phyloP scores from a whole-genome alignment of 35 echinoderm and acorn worm species.

The Holothuria glaberrima region DNA sequence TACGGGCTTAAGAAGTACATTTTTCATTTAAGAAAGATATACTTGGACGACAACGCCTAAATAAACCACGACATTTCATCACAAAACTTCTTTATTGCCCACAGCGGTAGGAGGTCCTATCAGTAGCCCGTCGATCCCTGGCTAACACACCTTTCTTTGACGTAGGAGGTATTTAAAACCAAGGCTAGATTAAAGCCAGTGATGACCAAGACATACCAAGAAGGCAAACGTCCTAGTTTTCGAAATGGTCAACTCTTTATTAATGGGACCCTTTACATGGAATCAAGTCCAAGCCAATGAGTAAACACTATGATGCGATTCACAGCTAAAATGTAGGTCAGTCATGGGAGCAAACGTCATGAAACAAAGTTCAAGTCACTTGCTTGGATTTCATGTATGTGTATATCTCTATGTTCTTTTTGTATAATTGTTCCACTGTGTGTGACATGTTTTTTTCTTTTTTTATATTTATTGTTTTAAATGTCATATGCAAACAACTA shows the following conservation, averaged over 20 bases:
- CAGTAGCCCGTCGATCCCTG: no score
- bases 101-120: no score
- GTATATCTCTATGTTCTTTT: neutral
- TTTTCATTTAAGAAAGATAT: no score
- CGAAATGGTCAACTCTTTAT: constrained; percentile 28
- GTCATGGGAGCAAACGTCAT: neutral
- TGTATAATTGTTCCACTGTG: neutral
- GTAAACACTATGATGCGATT: neutral
- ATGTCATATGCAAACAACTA: neutral
- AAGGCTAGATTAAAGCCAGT: constrained; percentile 2
- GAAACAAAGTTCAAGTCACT: neutral
- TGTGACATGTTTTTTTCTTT: no score
- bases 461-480: neutral
- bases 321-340: neutral
- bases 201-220: constrained; percentile 31
- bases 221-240: constrained; percentile 28
- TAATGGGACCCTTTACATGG: constrained; percentile 25
- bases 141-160: no score
- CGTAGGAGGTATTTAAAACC: neutral
- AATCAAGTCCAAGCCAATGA: neutral
- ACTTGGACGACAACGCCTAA: no score
- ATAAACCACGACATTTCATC: no score
- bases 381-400: neutral
- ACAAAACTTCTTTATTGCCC: no score
- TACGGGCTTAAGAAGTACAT: no score